These are phyloP conservation scores for Elymnias hypermnestra DNA, from an alignment of 1,140 invertebrate species.

Conservation along the genomic window DNA sequence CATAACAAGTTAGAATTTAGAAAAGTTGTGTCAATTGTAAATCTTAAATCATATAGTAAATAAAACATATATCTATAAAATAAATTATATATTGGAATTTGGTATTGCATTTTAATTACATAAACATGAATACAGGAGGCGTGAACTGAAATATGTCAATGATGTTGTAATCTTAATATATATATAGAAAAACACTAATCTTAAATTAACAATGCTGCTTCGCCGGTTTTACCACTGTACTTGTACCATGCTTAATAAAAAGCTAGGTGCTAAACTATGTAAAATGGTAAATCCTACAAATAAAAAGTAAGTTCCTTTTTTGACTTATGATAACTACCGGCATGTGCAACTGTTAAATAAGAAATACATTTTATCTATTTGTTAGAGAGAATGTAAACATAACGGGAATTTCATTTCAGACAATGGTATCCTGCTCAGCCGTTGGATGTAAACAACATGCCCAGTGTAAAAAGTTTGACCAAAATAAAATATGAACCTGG, in stretches of 20 bases:
- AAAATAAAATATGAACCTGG: slow-evolving; percentile 56
- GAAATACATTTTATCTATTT: too few relatives aligned
- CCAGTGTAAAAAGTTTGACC: slow-evolving; percentile 54
- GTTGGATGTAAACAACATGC: slow-evolving; percentile 31
- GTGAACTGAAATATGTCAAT: too few relatives aligned
- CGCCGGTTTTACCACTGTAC: slow-evolving; percentile 48
- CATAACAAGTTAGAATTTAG: too few relatives aligned
- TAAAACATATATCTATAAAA: too few relatives aligned
- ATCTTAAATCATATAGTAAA: too few relatives aligned
- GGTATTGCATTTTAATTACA: too few relatives aligned
- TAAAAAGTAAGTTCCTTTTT: slow-evolving; percentile 39
- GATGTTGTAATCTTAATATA: neutral
- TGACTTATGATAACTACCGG: too few relatives aligned
- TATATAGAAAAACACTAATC: slow-evolving; percentile 1
- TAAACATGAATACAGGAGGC: too few relatives aligned
- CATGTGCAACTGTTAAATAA: too few relatives aligned
- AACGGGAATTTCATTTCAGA: slow-evolving; percentile 33
- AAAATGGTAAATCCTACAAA: slow-evolving; percentile 60
- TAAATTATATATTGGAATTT: too few relatives aligned
- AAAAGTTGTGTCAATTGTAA: too few relatives aligned
- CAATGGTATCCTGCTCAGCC: slow-evolving; percentile 46
- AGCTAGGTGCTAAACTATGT: slow-evolving; percentile 52
- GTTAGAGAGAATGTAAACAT: too few relatives aligned
- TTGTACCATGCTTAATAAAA: slow-evolving; percentile 36
- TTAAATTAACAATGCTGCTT: slow-evolving; percentile 25